Percentiles rank a stretch among this genome's conserved stretches.
These are phyloP conservation scores for Melieria picta DNA, from an alignment of 2,888 invertebrate genomes.

Conservation along the genomic window DNA sequence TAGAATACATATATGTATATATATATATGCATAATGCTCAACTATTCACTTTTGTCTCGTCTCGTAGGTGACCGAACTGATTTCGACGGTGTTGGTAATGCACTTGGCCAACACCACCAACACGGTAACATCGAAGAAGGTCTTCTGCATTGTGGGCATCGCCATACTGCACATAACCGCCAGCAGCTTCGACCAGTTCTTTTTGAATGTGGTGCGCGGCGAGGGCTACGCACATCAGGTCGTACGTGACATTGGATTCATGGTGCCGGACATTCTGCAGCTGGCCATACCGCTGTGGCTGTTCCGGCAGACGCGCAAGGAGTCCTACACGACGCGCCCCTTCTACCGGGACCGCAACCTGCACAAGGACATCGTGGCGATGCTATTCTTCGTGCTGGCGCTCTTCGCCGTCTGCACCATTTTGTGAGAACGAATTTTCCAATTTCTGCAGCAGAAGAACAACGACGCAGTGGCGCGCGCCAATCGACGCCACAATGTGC, in stretches of 20 bases:
- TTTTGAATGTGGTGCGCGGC: slow-evolving; percentile 71
- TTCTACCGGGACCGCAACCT: slow-evolving; percentile 64
- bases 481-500: slow-evolving; percentile 19
- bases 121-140: slow-evolving; percentile 68
- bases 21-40: not conserved
- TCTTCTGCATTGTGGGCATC: slow-evolving; percentile 71
- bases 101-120: slow-evolving; percentile 69
- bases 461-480: slow-evolving; percentile 27
- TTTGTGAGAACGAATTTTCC: slow-evolving; percentile 60
- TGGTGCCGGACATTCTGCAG: slow-evolving; percentile 75
- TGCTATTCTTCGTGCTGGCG: slow-evolving; percentile 63
- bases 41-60: not conserved
- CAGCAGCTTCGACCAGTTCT: slow-evolving; percentile 74
- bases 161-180: slow-evolving; percentile 72
- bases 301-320: slow-evolving; percentile 63
- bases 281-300: slow-evolving; percentile 71
- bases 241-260: slow-evolving; percentile 74
- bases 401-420: slow-evolving; percentile 64
- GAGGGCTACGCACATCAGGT: slow-evolving; percentile 76
- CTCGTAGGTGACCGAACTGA: slow-evolving; percentile 70
- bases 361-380: slow-evolving; percentile 62
- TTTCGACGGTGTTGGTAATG: slow-evolving; percentile 71
- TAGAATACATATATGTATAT: not conserved
- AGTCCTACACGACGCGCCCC: slow-evolving; percentile 61
- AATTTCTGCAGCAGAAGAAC: slow-evolving; percentile 35